A percentile compares a stretch with the other conserved stretches of the same genome.
Evolutionary conservation across 2,113 vertebrate genomes (phyloP).

Genomic region (Prietella phreatophila): DNA sequence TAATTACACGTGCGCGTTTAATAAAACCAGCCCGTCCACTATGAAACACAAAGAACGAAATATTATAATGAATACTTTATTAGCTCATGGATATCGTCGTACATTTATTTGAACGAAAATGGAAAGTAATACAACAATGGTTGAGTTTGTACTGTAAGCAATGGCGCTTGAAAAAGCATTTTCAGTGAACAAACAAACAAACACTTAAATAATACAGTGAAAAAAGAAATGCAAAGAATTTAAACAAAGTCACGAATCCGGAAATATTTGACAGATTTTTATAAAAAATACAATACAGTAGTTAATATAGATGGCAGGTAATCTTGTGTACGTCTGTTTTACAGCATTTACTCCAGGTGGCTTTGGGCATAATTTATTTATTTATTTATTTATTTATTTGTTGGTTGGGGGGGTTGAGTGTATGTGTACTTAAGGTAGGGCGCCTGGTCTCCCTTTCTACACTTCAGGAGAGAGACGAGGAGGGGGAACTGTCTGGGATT

Average conservation of each 20-base stretch:
- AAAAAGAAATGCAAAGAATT: neutral
- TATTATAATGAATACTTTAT: neutral
- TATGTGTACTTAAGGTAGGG: constrained; percentile 41
- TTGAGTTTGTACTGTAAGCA: neutral
- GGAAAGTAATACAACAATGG: neutral
- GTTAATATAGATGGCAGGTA: neutral
- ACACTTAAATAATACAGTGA: neutral
- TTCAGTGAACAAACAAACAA: neutral
- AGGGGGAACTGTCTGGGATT: constrained; percentile 69
- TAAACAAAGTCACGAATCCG: neutral
- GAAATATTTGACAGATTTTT: neutral
- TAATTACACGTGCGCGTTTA: constrained; percentile 12
- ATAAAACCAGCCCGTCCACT: neutral
- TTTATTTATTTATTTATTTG: neutral
- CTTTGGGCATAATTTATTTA: neutral
- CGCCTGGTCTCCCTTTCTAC: constrained; percentile 60
- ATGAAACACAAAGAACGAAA: neutral
- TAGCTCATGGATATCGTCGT: neutral
- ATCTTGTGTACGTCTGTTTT: neutral
- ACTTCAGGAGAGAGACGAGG: constrained; percentile 39
- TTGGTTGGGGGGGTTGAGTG: neutral
- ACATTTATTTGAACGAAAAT: neutral
- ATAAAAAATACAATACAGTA: neutral
- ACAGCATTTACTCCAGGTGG: neutral
- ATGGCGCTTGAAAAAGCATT: neutral